Base-by-base conservation (phyloP, 2,113 vertebrate species). In the Clupea harengus region DNA sequence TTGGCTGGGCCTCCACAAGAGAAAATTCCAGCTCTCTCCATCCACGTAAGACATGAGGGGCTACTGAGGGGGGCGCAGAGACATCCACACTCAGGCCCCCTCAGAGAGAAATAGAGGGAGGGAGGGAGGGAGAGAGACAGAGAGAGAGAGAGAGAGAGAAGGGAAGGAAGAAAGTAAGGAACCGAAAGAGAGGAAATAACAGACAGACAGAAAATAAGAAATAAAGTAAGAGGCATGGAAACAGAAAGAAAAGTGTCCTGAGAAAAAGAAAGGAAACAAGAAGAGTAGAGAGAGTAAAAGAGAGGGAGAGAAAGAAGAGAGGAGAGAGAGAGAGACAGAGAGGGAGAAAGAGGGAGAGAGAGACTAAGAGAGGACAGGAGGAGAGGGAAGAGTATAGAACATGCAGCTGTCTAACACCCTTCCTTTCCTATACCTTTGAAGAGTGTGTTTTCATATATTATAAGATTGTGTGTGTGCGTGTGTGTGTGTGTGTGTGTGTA, bases 21-120 rank as follows among this genome's bases (percentile, higher is more conserved):
- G 54, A 57, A 94, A 95, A 95, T 95, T 95, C 94, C 95, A 94
- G 90, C 90, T 88, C 92, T 92, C 91, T 94, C 92, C 92, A 92
- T 91, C 89, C 84, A 89, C 88, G 86, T 84, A 88, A 83, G 64
- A 90, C 89, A 91, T 50, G 82, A 88, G 88, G 93, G 94, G 95
- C 94, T 94, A 92, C 91, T 86, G 91, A 95, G 93, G 93, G 94
- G 94, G 93, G 75, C 89, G 78, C 54, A 0, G 1, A 25, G 82
- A 32, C 28, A 72, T 32, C 64, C 64, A 32, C 9, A 72, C 64
- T 72, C 7, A 32, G 64, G n/a, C 64, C 64, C 64, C 64, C 64
- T 72, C 46, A 20, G 20, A 47, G 64, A 72, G 83, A 72, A 45
- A 72, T 4, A 45, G 22, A 72, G 20, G 28, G 10, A 25, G 9